Conservation (phyloP, 2,797 vertebrate genomes). For the Chelonia mydas region DNA sequence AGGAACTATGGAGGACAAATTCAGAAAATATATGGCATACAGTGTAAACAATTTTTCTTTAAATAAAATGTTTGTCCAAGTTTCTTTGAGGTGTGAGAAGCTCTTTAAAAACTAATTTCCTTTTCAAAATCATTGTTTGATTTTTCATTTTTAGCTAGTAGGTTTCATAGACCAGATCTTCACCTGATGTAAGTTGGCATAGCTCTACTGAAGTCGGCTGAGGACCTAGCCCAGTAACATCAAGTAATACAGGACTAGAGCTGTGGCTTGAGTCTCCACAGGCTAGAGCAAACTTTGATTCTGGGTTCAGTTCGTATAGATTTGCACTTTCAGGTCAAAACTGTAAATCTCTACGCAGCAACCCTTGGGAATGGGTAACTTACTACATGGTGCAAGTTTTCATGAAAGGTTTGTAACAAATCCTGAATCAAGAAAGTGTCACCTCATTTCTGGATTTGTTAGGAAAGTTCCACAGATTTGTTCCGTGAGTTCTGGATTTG, state of each 20-base stretch:
- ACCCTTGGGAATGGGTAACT: not conserved
- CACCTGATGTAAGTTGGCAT: not conserved
- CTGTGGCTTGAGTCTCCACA: not conserved
- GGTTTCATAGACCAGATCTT: not conserved
- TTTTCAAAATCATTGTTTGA: not conserved
- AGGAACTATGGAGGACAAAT: not conserved
- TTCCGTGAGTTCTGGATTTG: not conserved
- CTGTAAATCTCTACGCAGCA: not conserved
- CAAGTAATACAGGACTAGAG: not conserved
- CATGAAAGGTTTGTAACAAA: not conserved
- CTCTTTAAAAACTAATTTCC: not conserved
- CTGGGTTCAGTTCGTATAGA: not conserved
- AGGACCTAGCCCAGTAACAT: not conserved
- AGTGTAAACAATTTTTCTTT: not conserved
- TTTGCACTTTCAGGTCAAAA: not conserved
- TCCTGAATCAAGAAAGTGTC: not conserved
- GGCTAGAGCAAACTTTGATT: not conserved
- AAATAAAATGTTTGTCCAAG: not conserved
- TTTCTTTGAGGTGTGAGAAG: not conserved
- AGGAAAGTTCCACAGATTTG: not conserved
- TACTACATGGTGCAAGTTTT: not conserved
- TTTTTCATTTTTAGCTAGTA: not conserved
- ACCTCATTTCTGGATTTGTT: not conserved
- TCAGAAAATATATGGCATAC: not conserved
- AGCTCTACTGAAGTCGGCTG: not conserved